These are phyloP conservation scores for Hyles vespertilio DNA, from an alignment of 1,140 invertebrate species.

Conservation along the genomic window DNA sequence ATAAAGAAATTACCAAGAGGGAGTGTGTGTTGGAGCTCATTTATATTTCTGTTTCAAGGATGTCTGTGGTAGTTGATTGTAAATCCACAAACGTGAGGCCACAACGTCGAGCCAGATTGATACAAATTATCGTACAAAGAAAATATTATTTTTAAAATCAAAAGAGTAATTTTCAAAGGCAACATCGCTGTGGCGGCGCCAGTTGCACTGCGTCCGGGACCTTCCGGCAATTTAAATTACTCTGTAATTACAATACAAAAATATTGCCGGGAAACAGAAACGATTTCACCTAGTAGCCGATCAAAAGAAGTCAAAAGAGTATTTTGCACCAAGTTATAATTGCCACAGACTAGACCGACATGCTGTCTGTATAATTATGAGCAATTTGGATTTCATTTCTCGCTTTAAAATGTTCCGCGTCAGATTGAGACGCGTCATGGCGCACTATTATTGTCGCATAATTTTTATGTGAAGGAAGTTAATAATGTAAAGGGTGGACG, in stretches of 20 bases:
- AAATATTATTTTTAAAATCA: constrained; percentile 48
- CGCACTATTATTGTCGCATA: no score
- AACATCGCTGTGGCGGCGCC: constrained; percentile 26
- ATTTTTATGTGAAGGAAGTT: not conserved
- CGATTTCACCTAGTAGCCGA: constrained; percentile 13
- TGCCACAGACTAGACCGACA: constrained; percentile 1
- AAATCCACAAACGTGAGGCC: constrained; percentile 37
- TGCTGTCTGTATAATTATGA: no score
- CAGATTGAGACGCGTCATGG: no score
- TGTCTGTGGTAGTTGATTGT: constrained; percentile 5
- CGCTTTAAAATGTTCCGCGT: no score
- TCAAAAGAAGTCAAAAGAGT: constrained; percentile 16
- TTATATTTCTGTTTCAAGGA: constrained; percentile 2
- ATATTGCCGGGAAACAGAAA: constrained; percentile 15
- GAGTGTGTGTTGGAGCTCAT: not conserved
- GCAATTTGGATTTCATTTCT: no score
- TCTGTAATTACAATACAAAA: constrained; percentile 60
- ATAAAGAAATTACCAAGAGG: no score
- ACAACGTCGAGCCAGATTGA: constrained; percentile 49
- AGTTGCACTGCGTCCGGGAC: constrained; percentile 47
- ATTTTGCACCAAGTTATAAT: constrained; percentile 1
- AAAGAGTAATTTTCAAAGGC: constrained; percentile 44
- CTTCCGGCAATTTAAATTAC: constrained; percentile 48
- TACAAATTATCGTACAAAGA: constrained; percentile 55
- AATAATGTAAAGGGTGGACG: constrained; percentile 1